Evolutionary conservation across 2,888 invertebrate genomes (phyloP), one percentile per base, ranked within the genome.

Genomic region (Acronicta alni): DNA sequence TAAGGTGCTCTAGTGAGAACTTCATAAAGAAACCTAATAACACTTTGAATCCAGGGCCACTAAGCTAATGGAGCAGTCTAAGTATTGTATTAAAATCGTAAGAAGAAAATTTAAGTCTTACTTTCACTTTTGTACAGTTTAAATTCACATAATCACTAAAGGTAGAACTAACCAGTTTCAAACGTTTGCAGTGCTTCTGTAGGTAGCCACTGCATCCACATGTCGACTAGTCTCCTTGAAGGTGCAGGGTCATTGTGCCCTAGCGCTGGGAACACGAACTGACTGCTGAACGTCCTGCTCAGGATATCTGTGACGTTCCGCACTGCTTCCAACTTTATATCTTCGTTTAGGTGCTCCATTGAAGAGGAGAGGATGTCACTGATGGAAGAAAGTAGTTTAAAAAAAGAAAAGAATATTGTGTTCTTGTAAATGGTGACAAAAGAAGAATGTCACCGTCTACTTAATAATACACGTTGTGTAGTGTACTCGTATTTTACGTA

Each of bases 211-310:
- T 96, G 97, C 84, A 96, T 96, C 98, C 98, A 98, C 91, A 98
- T 95, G 59, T 96, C 96, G 0, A 97, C 96, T 73, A 98, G 95
- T 63, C 95, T 95, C 78, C 89, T 82, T 49, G 95, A 95, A 72
- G 95, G 95, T 49, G 95, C 95, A 44, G 97, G 97, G 85, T 98
- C 98, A 86, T 98, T 98, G 90, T 98, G 98, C 2, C 98, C 98
- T 73, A 98, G 90, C 0, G 97, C 97, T 39, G 98, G 98, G 88
- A 98, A 98, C 59, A 98, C 97, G 85, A 98, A 98, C 88, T 97
- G 97, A 68, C 97, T 97, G 79, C 97, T 97, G 91, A 98, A 98
- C 39, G 97, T 97, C 81, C 96, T 95, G 68, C 96, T 95, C 70
- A 98, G 94, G 65, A 98, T 94, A 67, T 97, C 96, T 1, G 98